Conservation (phyloP, 2,113 vertebrate genomes). For the Phrynosoma platyrhinos region DNA sequence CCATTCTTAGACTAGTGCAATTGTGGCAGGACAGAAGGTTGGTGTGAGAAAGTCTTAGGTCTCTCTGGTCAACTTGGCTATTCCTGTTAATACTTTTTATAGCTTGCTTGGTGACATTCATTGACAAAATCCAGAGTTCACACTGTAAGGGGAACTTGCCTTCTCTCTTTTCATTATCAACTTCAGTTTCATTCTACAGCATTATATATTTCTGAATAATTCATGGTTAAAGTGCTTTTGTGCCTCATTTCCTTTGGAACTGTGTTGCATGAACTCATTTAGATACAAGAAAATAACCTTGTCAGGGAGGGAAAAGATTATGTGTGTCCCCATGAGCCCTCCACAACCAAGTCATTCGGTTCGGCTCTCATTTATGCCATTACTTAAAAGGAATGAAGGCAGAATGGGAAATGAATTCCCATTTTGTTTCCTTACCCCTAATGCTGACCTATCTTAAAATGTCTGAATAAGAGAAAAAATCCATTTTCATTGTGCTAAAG, state of each 20-base stretch:
- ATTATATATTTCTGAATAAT: conserved; percentile 3
- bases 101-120: neutral
- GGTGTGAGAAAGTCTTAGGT: too few species aligned
- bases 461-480: neutral
- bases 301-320: neutral
- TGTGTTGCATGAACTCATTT: neutral
- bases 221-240: neutral
- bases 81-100: neutral
- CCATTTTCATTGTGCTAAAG: conserved; percentile 7
- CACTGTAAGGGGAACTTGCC: neutral
- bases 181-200: neutral
- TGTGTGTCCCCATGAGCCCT: neutral
- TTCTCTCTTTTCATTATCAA: neutral
- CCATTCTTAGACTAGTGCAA: too few species aligned
- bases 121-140: neutral
- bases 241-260: neutral
- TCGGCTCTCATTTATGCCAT: neutral
- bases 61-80: too few species aligned
- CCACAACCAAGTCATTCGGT: conserved; percentile 3
- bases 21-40: too few species aligned
- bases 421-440: neutral
- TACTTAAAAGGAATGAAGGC: neutral
- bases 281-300: neutral
- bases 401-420: neutral
- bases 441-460: neutral